Percentiles rank a stretch among this genome's conserved stretches.
Conservation (phyloP, 2,888 invertebrate species). For the Pomacea canaliculata region DNA sequence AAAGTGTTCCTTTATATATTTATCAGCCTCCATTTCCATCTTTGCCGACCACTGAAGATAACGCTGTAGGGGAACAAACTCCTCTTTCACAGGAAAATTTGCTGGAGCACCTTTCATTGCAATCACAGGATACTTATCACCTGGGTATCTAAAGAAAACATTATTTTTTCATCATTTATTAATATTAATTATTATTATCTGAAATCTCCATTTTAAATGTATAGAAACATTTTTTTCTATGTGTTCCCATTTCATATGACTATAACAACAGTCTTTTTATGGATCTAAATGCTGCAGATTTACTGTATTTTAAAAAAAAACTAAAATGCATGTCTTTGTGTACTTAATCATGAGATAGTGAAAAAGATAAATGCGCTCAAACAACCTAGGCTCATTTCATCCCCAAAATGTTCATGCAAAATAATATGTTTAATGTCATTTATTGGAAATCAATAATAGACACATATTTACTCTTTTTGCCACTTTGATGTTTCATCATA, state of each 20-base stretch:
- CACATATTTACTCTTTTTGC: conserved; percentile 41
- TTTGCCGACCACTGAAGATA: conserved; percentile 63
- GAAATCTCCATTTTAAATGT: background rate
- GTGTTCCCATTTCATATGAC: background rate
- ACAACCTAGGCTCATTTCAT: too few species aligned
- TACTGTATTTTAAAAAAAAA: background rate
- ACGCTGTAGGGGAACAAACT: conserved; percentile 54
- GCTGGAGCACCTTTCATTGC: conserved; percentile 68
- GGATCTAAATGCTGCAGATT: background rate
- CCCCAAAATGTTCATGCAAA: too few species aligned
- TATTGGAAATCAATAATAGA: background rate
- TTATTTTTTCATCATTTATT: too few species aligned
- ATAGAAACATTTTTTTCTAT: background rate
- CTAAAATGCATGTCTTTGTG: background rate
- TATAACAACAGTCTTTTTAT: background rate
- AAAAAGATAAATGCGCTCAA: too few species aligned
- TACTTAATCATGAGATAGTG: background rate
- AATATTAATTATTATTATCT: background rate
- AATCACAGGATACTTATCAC: conserved; percentile 64
- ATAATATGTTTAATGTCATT: too few species aligned
- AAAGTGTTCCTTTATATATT: conserved; percentile 56
- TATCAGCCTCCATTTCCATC: conserved; percentile 51
- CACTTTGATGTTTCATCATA: conserved; percentile 44
- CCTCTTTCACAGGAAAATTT: conserved; percentile 58
- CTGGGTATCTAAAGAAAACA: conserved; percentile 52